A percentile compares a stretch with the other conserved stretches of the same genome.
phyloP scores from a whole-genome alignment of 2,888 invertebrate genomes.

The Limnephilus auricula region DNA sequence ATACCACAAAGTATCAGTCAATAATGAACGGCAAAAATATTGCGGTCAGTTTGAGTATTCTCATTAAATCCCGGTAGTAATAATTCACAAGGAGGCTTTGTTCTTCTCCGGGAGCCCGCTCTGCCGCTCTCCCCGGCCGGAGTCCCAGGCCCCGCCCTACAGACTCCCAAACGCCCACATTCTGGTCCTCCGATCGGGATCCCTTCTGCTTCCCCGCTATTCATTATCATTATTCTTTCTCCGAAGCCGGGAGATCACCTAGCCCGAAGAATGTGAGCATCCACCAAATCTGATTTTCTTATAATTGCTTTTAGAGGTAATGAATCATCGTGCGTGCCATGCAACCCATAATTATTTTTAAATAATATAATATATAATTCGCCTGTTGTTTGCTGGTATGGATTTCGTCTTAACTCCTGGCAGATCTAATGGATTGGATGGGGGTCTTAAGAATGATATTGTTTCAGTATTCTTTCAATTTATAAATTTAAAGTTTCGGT shows the following conservation, averaged over 20 bases:
- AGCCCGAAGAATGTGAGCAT: constrained; percentile 54
- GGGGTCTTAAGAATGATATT: not conserved
- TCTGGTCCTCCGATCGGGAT: constrained; percentile 52
- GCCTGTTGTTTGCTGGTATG: constrained; percentile 16
- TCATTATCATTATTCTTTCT: constrained; percentile 65
- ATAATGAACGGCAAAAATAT: constrained; percentile 59
- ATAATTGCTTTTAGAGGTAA: constrained; percentile 65
- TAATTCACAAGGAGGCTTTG: constrained; percentile 54
- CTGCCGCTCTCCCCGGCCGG: not conserved
- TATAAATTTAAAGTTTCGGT: too few relatives aligned
- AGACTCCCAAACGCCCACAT: constrained; percentile 61
- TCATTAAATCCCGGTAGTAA: constrained; percentile 53
- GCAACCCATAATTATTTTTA: constrained; percentile 63
- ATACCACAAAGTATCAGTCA: constrained; percentile 51
- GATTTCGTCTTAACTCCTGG: constrained; percentile 17
- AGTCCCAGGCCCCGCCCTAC: constrained; percentile 59
- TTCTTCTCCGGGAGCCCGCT: constrained; percentile 46
- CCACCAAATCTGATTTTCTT: constrained; percentile 63
- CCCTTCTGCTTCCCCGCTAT: constrained; percentile 60
- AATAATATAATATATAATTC: constrained; percentile 63
- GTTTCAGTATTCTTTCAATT: not conserved
- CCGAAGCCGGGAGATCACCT: constrained; percentile 47
- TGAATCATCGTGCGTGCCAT: constrained; percentile 59
- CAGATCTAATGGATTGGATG: constrained; percentile 6
- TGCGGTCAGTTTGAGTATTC: constrained; percentile 55